Base-by-base conservation (phyloP, 2,113 vertebrate species). In the Ornithorhynchus anatinus region DNA sequence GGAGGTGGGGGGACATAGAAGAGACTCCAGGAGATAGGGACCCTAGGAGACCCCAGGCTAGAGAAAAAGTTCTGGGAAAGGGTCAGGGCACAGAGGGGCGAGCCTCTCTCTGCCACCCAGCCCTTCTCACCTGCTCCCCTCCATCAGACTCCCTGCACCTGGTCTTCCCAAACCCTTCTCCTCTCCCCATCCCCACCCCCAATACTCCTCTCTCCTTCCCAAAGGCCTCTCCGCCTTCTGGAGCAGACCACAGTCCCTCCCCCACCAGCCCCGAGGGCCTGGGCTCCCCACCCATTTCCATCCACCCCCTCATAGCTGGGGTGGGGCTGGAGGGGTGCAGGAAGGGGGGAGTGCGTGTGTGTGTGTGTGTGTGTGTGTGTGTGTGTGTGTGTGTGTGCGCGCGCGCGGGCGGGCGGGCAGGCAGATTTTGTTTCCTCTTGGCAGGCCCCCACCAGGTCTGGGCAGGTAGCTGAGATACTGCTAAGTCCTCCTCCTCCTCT, bases 371-470 rank as follows among this genome's bases (percentile, higher is more conserved):
- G 35, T 60, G 48, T 59, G 52, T 48, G 63, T 58, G n/a, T n/a
- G n/a, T n/a, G n/a, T n/a, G n/a, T n/a, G n/a, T n/a, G n/a, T n/a
- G n/a, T n/a, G n/a, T n/a, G n/a, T n/a, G 40, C 66, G 50, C 33
- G 29, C 47, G 31, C 8, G 7, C 10, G 32, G 9, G 5, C 3
- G 27, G 52, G 38, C 36, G 27, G 20, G 23, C 54, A 39, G 69
- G 40, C 59, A 25, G 51, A 59, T n/a, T n/a, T n/a, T n/a, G n/a
- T n/a, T n/a, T n/a, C n/a, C n/a, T n/a, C n/a, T n/a, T n/a, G n/a
- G n/a, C n/a, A n/a, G 56, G 14, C 15, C 19, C 27, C 48, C 35
- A 69, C 69, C 71, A 85, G 57, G 80, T 71, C 69, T 63, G 59
- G 66, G 44, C 72, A 71, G 56, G 75, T 77, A 65, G 63, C 1